Evolutionary conservation across 2,113 vertebrate genomes (phyloP).

Genomic region (Polypterus bichir): DNA sequence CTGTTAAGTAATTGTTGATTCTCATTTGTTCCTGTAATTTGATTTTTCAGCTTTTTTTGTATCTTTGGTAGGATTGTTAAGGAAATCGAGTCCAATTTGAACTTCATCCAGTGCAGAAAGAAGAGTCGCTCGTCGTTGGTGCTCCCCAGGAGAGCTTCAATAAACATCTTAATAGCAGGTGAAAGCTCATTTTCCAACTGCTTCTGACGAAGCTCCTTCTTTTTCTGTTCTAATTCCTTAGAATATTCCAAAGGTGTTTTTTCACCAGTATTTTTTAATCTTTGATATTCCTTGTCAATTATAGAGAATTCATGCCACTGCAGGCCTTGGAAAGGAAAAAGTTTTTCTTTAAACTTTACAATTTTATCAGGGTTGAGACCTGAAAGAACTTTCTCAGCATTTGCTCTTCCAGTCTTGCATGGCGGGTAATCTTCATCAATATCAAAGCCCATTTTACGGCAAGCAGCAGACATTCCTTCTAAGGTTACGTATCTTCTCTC

Average conservation of each 20-base stretch:
- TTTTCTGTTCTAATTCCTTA: conserved; percentile 22
- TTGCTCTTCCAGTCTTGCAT: conserved; percentile 23
- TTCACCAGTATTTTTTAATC: conserved; percentile 16
- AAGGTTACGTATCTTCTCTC: conserved; percentile 28
- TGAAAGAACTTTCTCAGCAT: conserved; percentile 15
- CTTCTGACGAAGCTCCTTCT: conserved; percentile 24
- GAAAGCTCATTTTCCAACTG: conserved; percentile 35
- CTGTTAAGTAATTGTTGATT: conserved; percentile 23
- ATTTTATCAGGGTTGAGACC: conserved; percentile 8
- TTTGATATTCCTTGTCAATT: conserved; percentile 35
- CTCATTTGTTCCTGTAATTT: too few species aligned
- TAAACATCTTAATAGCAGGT: conserved; percentile 39
- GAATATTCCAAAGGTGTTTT: conserved; percentile 3
- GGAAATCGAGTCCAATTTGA: conserved; percentile 37
- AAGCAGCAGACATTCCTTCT: conserved; percentile 28
- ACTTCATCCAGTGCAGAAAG: conserved; percentile 49
- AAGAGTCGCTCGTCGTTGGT: conserved; percentile 33
- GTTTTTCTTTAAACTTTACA: conserved; percentile 24
- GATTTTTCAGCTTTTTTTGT: too few species aligned
- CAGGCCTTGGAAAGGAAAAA: conserved; percentile 40
- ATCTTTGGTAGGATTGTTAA: conserved; percentile 18
- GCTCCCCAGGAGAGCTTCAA: conserved; percentile 25
- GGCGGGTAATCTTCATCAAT: conserved; percentile 33
- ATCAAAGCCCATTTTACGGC: conserved; percentile 24
- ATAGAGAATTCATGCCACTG: conserved; percentile 32